A percentile compares a stretch with the other conserved stretches of the same genome.
Evolutionary conservation across 2,113 vertebrate genomes (phyloP).

Genomic region (Saimiri boliviensis): DNA sequence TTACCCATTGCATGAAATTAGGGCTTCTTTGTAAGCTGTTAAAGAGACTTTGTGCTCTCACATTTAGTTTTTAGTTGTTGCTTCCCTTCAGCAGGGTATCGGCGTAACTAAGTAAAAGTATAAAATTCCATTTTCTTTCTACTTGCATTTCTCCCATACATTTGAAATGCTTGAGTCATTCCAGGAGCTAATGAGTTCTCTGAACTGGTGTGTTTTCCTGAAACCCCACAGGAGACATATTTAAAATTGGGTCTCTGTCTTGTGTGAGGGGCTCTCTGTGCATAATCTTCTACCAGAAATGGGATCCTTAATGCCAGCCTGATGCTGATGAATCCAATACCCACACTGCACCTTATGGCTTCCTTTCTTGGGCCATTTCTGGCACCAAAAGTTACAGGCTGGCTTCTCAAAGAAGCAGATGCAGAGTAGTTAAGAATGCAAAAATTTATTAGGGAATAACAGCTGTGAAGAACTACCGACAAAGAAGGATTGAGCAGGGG

Average conservation of each 20-base stretch:
- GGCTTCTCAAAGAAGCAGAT: neutral
- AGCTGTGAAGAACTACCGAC: neutral
- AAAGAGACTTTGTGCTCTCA: neutral
- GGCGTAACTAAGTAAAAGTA: constrained; percentile 3
- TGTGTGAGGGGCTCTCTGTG: neutral
- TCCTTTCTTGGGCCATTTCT: constrained; percentile 1
- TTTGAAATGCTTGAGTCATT: constrained; percentile 7
- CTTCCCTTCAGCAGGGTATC: neutral
- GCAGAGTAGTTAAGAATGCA: neutral
- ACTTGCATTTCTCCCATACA: neutral
- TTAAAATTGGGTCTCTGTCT: neutral
- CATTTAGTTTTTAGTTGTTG: neutral
- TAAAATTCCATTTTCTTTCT: constrained; percentile 12
- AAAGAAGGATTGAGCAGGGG: neutral
- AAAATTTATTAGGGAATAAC: neutral
- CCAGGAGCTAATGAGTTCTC: neutral
- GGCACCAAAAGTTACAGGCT: neutral
- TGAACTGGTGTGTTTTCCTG: neutral
- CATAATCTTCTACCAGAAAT: neutral
- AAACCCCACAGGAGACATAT: neutral
- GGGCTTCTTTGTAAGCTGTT: neutral
- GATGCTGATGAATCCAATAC: neutral
- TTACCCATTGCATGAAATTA: neutral
- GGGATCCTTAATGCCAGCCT: neutral
- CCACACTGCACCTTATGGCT: neutral